Base-by-base conservation (phyloP, 2,888 invertebrate species). In the Altica lythri region DNA sequence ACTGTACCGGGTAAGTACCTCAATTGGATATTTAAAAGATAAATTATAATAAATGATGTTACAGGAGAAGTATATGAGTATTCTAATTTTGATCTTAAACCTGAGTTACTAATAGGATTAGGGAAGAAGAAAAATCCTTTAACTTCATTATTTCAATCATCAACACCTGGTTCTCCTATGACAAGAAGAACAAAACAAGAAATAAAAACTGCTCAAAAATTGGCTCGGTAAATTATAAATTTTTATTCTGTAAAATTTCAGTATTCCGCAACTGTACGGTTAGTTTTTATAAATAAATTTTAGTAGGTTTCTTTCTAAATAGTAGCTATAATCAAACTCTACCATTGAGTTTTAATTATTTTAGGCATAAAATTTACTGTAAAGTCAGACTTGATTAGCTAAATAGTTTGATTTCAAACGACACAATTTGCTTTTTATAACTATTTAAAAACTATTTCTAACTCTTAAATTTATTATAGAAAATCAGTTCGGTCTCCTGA, bases 111-210 rank as follows among this genome's bases (percentile, higher is more conserved):
- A 58, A 70, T 72, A 4, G 70, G 67, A 17, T 32, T 49, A n/a
- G 63, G 63, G n/a, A 67, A 64, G 43, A 72, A 71, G 57, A 70
- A 68, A 55, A 68, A 68, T 32, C 72, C 72, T 50, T 61, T 74
- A 65, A 60, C 79, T 62, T 68, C 69, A 10, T 60, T 75, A 43
- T 70, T 70, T 63, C 70, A 59, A 69, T 76, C 34, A 53, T 77
- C 59, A 44, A 77, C 79, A 69, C 90, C 92, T 61, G 92, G 90
- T 6, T 93, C 93, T 63, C 96, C 96, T 0, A 89, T 97, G 83
- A 95, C 95, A 0, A 80, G 92, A 3, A 81, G 98, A 64, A 96
- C 96, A 5, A 95, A 96, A 72, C 95, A 97, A 68, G 98, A 98
- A 80, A 90, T 96, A 12, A 92, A 90, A 72, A 86, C 90, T 9